A percentile compares a stretch with the other conserved stretches of the same genome.
phyloP scores from a whole-genome alignment of 2,113 vertebrate genomes.

The Myotis davidii region DNA sequence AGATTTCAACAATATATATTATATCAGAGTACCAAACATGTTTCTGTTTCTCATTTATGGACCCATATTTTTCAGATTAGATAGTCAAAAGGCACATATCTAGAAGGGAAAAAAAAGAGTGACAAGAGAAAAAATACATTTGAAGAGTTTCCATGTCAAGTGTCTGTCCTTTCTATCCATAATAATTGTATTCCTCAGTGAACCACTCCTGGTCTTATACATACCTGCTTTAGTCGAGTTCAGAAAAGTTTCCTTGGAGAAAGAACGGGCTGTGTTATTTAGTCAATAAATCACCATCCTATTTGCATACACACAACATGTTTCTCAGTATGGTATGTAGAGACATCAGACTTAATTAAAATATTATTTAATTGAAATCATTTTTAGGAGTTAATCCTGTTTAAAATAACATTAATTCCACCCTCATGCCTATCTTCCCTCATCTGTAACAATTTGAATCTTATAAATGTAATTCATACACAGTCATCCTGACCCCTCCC shows the following conservation, averaged over 20 bases:
- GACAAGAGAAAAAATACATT: neutral
- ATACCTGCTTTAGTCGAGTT: neutral
- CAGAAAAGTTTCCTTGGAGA: neutral
- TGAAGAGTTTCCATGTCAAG: neutral
- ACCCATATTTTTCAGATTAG: neutral
- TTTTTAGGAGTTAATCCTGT: conserved; percentile 71
- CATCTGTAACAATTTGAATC: conserved; percentile 79
- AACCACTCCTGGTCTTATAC: neutral
- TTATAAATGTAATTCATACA: conserved; percentile 74
- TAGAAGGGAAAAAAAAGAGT: neutral
- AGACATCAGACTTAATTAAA: conserved; percentile 75
- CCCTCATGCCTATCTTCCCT: conserved; percentile 76
- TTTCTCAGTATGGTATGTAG: conserved; percentile 23
- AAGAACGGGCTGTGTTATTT: conserved; percentile 5
- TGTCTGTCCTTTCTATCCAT: neutral
- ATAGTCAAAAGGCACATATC: neutral
- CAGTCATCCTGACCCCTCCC: conserved; percentile 57
- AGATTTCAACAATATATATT: neutral
- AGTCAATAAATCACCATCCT: conserved; percentile 49
- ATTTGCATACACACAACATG: conserved; percentile 62
- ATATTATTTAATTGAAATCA: conserved; percentile 79
- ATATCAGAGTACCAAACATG: neutral
- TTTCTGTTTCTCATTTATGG: neutral
- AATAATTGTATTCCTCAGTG: neutral
- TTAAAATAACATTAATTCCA: conserved; percentile 79